Evolutionary conservation across 1,140 invertebrate genomes (phyloP), one percentile per base, ranked within the genome.

Genomic region (Linepithema humile): DNA sequence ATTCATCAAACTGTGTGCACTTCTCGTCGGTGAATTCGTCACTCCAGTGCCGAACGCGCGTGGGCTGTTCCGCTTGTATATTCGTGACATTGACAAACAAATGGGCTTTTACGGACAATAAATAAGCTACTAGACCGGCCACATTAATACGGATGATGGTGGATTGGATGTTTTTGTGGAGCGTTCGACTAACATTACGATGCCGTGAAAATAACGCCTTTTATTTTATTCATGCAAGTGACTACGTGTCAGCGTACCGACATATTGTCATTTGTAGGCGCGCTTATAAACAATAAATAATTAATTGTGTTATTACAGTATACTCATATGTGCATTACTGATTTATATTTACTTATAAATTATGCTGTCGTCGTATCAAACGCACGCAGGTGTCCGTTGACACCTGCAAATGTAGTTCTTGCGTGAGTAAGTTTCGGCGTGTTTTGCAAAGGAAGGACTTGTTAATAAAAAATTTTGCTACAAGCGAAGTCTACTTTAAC

Each of bases 81-180:
- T 38, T 62, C 40, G 23, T 15, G 45, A 43, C 62, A 64, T 29
- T 64, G 43, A 77, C 45, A 64, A 50, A 65, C 9, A 77, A 9
- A 53, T 48, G 17, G 45, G 43, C 45, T 77, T 77, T 77, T 77
- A 65, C 45, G 20, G 32, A 12, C 45, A 50, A 77, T 65, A 65
- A 77, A 77, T 77, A 65, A 77, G 32, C 60, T 65, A 77, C 29
- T 26, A 32, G 15, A 26, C 45, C 12, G 29, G 17, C 15, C 60
- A 9, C 20, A 65, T 77, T 65, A 75, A 75, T 75, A 64, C 15
- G 40, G 40, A 64, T 64, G 26, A 38, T 48, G 43, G n/a, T 50
- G 48, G 53, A 32, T 73, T 32, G 35, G 7, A 73, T 64, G 59
- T 48, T 64, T 64, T 48, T 64, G 32, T 45, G 29, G 40, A 12